A percentile compares a stretch with the other conserved stretches of the same genome.
phyloP scores from a whole-genome alignment of 1,140 invertebrate genomes.

The Diprion similis region DNA sequence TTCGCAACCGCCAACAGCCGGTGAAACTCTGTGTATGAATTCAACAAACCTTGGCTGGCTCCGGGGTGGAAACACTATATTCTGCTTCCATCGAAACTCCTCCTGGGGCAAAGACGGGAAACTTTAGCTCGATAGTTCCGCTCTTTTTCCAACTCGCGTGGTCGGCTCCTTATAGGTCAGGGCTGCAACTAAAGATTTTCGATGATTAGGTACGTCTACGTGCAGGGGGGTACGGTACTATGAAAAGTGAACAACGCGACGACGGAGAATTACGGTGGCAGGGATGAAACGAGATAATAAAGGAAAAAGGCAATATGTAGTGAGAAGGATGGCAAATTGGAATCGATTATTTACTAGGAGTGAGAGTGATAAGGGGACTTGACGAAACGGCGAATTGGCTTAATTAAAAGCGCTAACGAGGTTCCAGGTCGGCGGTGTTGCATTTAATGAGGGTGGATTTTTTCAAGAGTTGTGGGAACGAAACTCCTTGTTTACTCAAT shows the following conservation, averaged over 20 bases:
- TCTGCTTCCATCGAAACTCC: neutral
- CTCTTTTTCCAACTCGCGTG: neutral
- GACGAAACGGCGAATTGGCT: slow-evolving; percentile 3
- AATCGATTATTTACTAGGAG: neutral
- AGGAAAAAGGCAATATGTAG: slow-evolving; percentile 7
- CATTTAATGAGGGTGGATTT: neutral
- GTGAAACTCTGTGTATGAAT: too few species aligned
- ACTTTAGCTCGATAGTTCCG: neutral
- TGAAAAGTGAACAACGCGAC: slow-evolving; percentile 16
- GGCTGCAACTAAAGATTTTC: too few species aligned
- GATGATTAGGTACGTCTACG: too few species aligned
- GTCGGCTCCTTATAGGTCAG: too few species aligned
- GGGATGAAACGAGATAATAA: too few species aligned
- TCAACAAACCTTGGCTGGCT: too few species aligned
- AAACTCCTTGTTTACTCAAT: neutral
- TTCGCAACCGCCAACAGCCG: too few species aligned
- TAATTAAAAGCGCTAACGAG: neutral
- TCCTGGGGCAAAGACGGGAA: neutral
- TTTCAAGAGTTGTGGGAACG: neutral
- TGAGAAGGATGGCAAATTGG: neutral
- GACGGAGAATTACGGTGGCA: neutral
- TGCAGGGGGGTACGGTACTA: too few species aligned
- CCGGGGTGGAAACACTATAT: too few species aligned
- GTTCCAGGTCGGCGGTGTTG: neutral
- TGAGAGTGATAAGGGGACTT: slow-evolving; percentile 2